Evolutionary conservation across 2,888 invertebrate genomes (phyloP).

Genomic region (Blomia tropicalis): DNA sequence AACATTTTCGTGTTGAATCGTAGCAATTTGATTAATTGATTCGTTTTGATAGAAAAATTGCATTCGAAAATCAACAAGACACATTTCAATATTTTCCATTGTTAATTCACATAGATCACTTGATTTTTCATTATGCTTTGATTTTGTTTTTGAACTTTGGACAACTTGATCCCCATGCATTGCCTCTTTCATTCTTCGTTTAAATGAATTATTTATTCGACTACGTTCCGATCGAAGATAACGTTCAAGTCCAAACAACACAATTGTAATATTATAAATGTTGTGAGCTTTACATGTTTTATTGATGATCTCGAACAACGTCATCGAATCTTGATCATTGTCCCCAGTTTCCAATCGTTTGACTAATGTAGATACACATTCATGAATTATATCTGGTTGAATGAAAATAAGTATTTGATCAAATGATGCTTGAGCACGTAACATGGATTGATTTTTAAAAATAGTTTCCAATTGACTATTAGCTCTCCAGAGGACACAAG

Average conservation of each 20-base stretch:
- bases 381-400: too few species aligned
- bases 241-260: background rate
- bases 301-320: background rate
- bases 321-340: background rate
- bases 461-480: too few species aligned
- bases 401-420: too few species aligned
- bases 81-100: conserved; percentile 11
- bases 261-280: background rate
- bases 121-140: background rate
- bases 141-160: background rate
- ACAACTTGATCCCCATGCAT: background rate
- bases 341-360: background rate
- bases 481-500: too few species aligned
- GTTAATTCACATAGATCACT: background rate
- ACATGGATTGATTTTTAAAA: too few species aligned
- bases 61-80: conserved; percentile 11
- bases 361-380: too few species aligned
- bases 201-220: background rate
- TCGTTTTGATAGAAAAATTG: conserved; percentile 4
- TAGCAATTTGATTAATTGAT: background rate
- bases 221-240: background rate
- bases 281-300: background rate
- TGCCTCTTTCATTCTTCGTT: background rate
- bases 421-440: too few species aligned
- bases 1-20: background rate